Conservation (phyloP, 1,140 invertebrate species). For the Bombus superbus region DNA sequence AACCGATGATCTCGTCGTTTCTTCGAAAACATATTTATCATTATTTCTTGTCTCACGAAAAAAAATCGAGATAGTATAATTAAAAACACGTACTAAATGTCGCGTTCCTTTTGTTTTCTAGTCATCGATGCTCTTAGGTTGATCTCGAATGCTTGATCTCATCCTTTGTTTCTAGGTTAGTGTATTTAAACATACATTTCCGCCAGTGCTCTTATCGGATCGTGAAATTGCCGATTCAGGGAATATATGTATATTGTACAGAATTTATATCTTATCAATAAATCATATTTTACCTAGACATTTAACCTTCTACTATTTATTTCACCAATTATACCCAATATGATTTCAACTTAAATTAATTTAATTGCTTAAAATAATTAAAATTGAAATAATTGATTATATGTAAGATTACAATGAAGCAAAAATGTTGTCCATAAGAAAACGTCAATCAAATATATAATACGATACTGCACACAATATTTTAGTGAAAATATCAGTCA, state of each 20-base stretch:
- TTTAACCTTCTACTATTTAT: neutral
- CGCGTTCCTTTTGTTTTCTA: slow-evolving; percentile 79
- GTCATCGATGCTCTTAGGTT: slow-evolving; percentile 72
- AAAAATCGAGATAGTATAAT: neutral
- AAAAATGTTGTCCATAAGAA: too few species aligned
- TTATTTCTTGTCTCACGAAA: neutral
- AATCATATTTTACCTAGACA: slow-evolving; percentile 79
- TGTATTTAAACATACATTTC: slow-evolving; percentile 43
- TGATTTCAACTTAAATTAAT: neutral
- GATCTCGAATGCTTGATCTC: slow-evolving; percentile 77
- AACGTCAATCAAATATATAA: too few species aligned
- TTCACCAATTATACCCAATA: neutral
- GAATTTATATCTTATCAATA: slow-evolving; percentile 79
- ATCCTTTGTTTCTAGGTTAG: slow-evolving; percentile 61
- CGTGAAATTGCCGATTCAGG: slow-evolving; percentile 72
- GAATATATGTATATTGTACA: slow-evolving; percentile 78
- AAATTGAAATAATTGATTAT: too few species aligned
- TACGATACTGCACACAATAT: too few species aligned
- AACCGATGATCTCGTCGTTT: neutral
- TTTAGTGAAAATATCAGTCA: neutral
- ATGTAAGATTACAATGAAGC: too few species aligned
- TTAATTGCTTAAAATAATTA: too few species aligned
- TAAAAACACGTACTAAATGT: slow-evolving; percentile 28
- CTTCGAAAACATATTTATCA: neutral
- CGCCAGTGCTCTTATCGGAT: slow-evolving; percentile 79